Evolutionary conservation across 2,888 invertebrate species (phyloP), one percentile per base, ranked within the genome.

Genomic region (Panorpa germanica): DNA sequence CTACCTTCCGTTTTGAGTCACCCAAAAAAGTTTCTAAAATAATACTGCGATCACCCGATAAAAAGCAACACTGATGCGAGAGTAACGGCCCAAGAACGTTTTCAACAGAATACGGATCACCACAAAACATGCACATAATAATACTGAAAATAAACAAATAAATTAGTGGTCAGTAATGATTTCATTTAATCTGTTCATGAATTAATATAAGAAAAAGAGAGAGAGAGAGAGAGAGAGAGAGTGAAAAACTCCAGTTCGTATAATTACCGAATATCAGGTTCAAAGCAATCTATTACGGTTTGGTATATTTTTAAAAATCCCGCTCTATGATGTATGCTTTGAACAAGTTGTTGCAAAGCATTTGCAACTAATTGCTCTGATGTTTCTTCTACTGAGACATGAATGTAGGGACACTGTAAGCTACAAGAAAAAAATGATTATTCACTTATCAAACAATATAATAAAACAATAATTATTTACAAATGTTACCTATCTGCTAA

Each of bases 81-180:
- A 93, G 60, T 35, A 95, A 57, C 1, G 93, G 91, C 10, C 76
- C 76, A 32, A 95, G 60, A 32, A 91, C 82, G 36, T 82, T 77
- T 51, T 90, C 90, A 25, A 86, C 75, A 0, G 82, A 78, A 49
- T 76, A 91, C 2, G 86, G 83, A 54, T 95, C 93, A 30, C 90
- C 91, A 55, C 95, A 95, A 55, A 91, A 88, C 73, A 91, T 78
- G 53, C 90, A 91, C 67, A 95, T 81, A 51, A 82, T 81, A 52
- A 90, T 82, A 43, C 88, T 37, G 12, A 21, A 21, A 21, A 21
- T 3, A 4, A 21, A 21, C 10, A 10, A 21, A 21, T 21, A 10
- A 21, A 21, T 21, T 21, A 5, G 9, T 21, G 9, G n/a, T 4
- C 9, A 21, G 5, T 21, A 10, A n/a, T n/a, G 24, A 4, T 11